Percentiles rank a stretch among this genome's conserved stretches.
Evolutionary conservation across 1,140 invertebrate genomes (phyloP).

Genomic region (Conus betulinus): DNA sequence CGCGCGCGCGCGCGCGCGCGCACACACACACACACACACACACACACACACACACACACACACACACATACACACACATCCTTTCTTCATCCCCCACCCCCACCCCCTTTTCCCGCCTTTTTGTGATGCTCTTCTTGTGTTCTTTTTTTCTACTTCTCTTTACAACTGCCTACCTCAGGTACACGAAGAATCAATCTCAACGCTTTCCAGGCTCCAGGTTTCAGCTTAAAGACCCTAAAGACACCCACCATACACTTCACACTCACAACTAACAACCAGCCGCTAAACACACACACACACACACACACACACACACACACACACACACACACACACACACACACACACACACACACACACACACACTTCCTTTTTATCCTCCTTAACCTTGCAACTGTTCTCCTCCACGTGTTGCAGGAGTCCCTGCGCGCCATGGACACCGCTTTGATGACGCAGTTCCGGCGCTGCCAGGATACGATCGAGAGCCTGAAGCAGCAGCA

Average conservation of each 20-base stretch:
- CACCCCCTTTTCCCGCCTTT: not conserved
- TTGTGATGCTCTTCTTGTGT: not conserved
- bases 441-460: constrained; percentile 39
- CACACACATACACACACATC: too few species aligned
- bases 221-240: too few species aligned
- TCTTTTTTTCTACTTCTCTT: not conserved
- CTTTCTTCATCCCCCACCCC: not conserved
- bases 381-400: not conserved
- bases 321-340: not conserved
- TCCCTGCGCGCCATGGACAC: constrained; percentile 39
- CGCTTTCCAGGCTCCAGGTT: too few species aligned
- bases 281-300: not conserved
- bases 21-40: too few species aligned
- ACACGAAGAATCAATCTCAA: too few species aligned
- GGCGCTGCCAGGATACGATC: constrained; percentile 46
- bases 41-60: too few species aligned
- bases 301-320: not conserved
- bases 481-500: constrained; percentile 40
- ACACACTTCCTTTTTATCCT: not conserved
- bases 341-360: not conserved
- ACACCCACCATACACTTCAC: too few species aligned
- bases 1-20: too few species aligned
- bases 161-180: too few species aligned
- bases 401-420: constrained; percentile 10
- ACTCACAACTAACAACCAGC: too few species aligned